phyloP scores from a whole-genome alignment of 2,113 vertebrate species.

The Bubo scandiacus region DNA sequence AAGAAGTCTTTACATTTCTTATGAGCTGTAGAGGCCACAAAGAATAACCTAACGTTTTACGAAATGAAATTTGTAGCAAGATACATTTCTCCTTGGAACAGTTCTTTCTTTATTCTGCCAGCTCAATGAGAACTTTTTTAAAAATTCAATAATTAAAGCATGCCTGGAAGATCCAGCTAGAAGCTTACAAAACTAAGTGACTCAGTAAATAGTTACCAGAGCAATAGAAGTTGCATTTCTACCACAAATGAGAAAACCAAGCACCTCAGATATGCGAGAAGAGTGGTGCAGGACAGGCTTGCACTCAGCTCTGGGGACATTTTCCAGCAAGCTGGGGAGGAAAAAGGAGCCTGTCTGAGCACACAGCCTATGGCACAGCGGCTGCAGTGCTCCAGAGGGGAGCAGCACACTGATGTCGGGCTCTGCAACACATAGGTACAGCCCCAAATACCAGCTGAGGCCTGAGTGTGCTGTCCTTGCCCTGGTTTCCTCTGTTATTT shows the following conservation, averaged over 20 bases:
- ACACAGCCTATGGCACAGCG: fast-evolving
- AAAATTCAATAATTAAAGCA: background rate
- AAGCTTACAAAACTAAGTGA: background rate
- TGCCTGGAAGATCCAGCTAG: background rate
- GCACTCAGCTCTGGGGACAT: background rate
- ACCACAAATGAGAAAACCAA: background rate
- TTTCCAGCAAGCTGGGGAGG: background rate
- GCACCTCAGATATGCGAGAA: background rate
- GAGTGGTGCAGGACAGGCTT: background rate
- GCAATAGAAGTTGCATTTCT: background rate
- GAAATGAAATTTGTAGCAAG: slow-evolving; percentile 20
- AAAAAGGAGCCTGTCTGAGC: background rate
- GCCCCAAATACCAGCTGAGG: background rate
- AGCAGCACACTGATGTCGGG: background rate
- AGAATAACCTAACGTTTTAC: background rate
- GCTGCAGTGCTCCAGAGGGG: background rate
- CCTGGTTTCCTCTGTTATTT: background rate
- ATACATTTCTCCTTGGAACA: background rate
- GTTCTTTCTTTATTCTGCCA: background rate
- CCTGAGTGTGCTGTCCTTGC: fast-evolving
- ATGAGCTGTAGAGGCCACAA: background rate
- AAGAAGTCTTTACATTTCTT: background rate
- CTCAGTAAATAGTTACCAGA: background rate
- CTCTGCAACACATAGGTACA: background rate
- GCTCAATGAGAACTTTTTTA: background rate